Evolutionary conservation across 2,113 vertebrate species (phyloP), one percentile per base, ranked within the genome.

Genomic region (Scartelaos histophorus): DNA sequence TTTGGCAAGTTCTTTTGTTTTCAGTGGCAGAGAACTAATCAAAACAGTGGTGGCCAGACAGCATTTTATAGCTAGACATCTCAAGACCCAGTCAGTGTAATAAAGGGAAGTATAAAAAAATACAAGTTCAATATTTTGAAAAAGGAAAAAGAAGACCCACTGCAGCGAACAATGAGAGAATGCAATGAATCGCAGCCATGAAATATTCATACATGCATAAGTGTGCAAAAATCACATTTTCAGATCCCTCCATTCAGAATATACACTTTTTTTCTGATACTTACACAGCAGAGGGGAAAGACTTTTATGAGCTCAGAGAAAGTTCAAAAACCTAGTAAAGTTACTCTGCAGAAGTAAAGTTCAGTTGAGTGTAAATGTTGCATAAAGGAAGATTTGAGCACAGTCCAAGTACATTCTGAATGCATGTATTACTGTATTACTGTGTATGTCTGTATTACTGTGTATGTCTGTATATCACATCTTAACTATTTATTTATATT

Each of bases 321-420:
- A 71, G 24, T 24, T 5, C 13, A 38, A 11, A 35, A 21, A 17
- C 11, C 34, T 12, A 29, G 54, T 29, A 29, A 22, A 47, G 17
- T 15, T 49, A 25, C 17, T 68, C n/a, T 47, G 12, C 56, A 61
- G 47, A 38, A 16, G 11, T 13, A 46, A 0, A 60, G 56, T 51
- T 0, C 17, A 24, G 24, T 49, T 43, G 15, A 45, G 66, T 49
- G 67, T 65, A 82, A 67, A 76, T 80, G 16, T 22, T 79, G 65
- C 49, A 45, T 45, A 58, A 67, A 57, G 34, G 47, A 56, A 68
- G 38, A 47, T 78, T 69, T 70, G 67, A 70, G 67, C 24, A 82
- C 75, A 24, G 13, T 2, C 6, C 70, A 66, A 80, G 67, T 22
- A 61, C 43, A 78, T 70, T 54, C 29, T 70, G 71, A 61, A 45